phyloP scores from a whole-genome alignment of 2,888 invertebrate genomes.

The Dryobotodes eremita region DNA sequence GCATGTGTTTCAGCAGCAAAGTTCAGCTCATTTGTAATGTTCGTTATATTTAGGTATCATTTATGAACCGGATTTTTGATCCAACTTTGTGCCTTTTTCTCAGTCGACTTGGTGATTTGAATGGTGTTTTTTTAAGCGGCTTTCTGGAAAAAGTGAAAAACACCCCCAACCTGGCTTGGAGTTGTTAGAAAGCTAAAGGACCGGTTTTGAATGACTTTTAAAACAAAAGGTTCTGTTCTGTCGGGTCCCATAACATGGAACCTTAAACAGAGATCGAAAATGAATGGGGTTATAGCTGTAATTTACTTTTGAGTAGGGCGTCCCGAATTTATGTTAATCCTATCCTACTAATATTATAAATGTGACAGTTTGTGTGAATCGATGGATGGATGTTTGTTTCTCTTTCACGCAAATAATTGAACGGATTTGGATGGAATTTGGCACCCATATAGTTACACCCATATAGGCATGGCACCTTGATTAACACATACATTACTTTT shows the following conservation, averaged over 20 bases:
- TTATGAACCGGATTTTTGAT: background rate
- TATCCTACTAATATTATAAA: no score
- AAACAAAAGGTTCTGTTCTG: background rate
- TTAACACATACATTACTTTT: no score
- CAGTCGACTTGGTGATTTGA: constrained; percentile 7
- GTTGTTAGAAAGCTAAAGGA: background rate
- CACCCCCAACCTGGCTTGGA: background rate
- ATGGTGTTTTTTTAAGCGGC: background rate
- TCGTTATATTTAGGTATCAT: constrained; percentile 28
- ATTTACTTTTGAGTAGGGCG: background rate
- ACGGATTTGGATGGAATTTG: no score
- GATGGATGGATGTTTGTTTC: no score
- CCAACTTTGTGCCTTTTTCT: background rate
- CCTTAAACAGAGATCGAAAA: background rate
- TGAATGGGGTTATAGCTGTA: background rate
- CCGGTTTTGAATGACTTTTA: background rate
- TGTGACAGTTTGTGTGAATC: no score
- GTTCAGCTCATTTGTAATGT: constrained; percentile 47
- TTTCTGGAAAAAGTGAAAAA: background rate
- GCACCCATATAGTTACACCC: no score
- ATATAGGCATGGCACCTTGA: no score
- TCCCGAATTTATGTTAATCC: background rate
- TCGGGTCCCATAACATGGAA: background rate
- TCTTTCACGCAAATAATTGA: no score
- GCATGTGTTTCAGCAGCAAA: constrained; percentile 53